Conservation (phyloP, 2,888 invertebrate species). For the Disparrhopalites patrizii region DNA sequence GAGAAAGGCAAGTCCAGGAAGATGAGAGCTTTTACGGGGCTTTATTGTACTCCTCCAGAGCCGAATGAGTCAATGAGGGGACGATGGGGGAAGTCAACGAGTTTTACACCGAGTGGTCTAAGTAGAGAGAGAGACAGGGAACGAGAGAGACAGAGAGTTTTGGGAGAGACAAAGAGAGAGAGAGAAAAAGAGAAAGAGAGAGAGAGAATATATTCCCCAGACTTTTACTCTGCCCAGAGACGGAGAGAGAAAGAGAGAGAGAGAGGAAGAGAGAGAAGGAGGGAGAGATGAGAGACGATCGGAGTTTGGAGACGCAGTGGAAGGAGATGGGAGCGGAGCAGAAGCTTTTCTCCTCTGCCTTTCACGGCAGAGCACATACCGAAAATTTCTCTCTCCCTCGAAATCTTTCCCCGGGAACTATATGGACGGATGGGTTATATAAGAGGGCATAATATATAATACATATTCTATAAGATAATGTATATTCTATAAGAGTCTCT, state of each 20-base stretch:
- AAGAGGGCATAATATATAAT: no score
- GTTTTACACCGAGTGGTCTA: no score
- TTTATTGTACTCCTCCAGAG: no score
- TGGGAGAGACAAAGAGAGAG: neutral
- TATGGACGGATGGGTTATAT: no score
- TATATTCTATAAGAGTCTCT: no score
- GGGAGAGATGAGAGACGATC: constrained; percentile 20
- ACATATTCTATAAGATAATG: no score
- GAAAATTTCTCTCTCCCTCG: no score
- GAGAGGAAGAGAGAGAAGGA: constrained; percentile 19
- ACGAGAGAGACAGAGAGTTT: neutral
- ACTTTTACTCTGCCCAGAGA: neutral
- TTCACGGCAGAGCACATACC: no score
- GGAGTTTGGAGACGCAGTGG: constrained; percentile 45
- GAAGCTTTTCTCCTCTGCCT: constrained; percentile 41
- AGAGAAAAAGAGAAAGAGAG: neutral
- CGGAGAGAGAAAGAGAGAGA: constrained; percentile 15
- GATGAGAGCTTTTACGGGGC: no score
- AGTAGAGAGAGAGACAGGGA: neutral
- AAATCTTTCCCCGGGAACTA: no score
- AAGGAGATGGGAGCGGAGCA: constrained; percentile 42
- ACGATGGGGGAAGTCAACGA: neutral
- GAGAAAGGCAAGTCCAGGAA: neutral
- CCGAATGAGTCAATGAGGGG: neutral
- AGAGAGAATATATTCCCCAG: neutral